phyloP scores from a whole-genome alignment of 2,888 invertebrate genomes.

The Dyspetes luteomarginatus region DNA sequence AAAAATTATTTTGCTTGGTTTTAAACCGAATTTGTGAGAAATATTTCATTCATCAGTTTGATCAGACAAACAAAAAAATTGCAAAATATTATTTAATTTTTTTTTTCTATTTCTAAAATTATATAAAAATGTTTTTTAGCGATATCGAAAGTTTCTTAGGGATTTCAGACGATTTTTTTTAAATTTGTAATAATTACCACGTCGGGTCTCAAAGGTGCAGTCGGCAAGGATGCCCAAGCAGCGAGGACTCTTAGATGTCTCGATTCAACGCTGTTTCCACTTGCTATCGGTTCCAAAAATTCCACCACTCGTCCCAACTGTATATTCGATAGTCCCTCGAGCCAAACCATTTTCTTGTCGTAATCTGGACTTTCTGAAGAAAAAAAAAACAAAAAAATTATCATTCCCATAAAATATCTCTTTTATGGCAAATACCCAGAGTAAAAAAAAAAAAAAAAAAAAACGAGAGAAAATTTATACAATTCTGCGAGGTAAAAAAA shows the following conservation, averaged over 20 bases:
- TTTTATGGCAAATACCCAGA: neutral
- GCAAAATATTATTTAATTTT: too few species aligned
- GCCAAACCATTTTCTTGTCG: constrained; percentile 88
- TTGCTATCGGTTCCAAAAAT: constrained; percentile 83
- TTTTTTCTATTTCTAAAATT: too few species aligned
- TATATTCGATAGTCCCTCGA: constrained; percentile 89
- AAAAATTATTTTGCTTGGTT: too few species aligned
- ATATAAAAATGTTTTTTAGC: too few species aligned
- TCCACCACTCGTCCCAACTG: constrained; percentile 85
- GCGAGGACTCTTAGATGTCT: constrained; percentile 89
- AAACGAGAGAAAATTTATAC: constrained; percentile 14
- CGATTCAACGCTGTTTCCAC: constrained; percentile 79
- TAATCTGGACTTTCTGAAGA: constrained; percentile 87
- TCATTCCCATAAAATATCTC: neutral
- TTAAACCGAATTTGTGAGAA: too few species aligned
- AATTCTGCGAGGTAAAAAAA: too few species aligned
- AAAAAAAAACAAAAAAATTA: neutral
- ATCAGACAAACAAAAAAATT: too few species aligned
- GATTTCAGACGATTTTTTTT: neutral
- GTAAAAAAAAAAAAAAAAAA: constrained; percentile 8
- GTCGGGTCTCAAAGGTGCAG: constrained; percentile 84
- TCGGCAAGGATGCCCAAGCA: constrained; percentile 86
- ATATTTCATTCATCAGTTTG: too few species aligned
- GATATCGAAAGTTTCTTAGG: neutral
- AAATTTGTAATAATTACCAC: constrained; percentile 81